Evolutionary conservation across 2,888 invertebrate species (phyloP), one percentile per base, ranked within the genome.

Genomic region (Tinea semifulvella): DNA sequence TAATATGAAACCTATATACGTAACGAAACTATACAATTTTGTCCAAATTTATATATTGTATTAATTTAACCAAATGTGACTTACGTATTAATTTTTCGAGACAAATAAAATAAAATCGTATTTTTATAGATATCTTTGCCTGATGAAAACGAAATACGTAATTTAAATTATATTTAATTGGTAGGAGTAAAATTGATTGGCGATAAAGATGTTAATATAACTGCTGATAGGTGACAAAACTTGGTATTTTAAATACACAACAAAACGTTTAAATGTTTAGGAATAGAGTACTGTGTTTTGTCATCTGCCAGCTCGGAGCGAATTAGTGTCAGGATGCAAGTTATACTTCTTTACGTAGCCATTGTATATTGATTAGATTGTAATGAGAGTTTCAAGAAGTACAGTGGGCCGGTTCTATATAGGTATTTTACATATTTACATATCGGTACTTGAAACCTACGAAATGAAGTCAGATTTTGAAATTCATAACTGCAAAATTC

Each of bases 71-170:
- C 22, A 28, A 45, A 20, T 44, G 27, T 27, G 39, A 40, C 45
- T 45, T 39, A 20, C 22, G 20, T 20, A 22, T 40, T 40, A 22
- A 38, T 38, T 38, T 40, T 22, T 40, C 17, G 40, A 40, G 22
- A 40, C 18, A 40, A 22, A 22, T 11, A 40, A 40, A 22, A 20
- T 20, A n/a, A 38, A 38, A 14, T 31, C 31, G 74, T 76, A 77
- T 77, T 76, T 79, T 79, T 77, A 74, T 79, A 77, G 28, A 43
- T 76, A 79, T 68, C 71, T 73, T 77, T 76, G 69, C 72, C 68
- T 76, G 71, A 69, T 67, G 60, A 68, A 73, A 72, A 75, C 71
- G 66, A 79, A 76, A 79, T 80, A 77, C 79, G 77, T 80, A 46
- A 46, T 28, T 19, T 42, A 31, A 26, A 27, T 26, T 26, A 16